A percentile compares a stretch with the other conserved stretches of the same genome.
Evolutionary conservation across 2,888 invertebrate genomes (phyloP).

Genomic region (Pachymerium ferrugineum): DNA sequence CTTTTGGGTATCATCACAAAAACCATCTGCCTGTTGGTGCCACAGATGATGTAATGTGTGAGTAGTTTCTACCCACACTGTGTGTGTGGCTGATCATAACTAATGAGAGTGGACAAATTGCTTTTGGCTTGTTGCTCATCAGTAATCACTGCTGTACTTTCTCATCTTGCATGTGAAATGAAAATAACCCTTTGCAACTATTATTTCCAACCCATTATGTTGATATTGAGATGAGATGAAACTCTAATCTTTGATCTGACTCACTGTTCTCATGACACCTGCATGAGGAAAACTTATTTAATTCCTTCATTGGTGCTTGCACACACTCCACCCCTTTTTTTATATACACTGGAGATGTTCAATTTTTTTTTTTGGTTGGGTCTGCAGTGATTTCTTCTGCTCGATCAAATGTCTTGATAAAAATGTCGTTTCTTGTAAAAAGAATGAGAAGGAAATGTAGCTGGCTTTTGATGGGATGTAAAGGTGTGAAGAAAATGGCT

Average conservation of each 20-base stretch:
- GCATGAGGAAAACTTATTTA: background rate
- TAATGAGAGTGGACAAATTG: slow-evolving; percentile 13
- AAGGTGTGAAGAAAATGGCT: background rate
- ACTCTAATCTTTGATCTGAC: slow-evolving; percentile 4
- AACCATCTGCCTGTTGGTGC: background rate
- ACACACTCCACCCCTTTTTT: background rate
- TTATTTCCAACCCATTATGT: slow-evolving; percentile 8
- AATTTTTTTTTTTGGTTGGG: background rate
- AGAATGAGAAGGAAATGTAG: background rate
- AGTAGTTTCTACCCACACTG: slow-evolving; percentile 2
- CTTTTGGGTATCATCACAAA: background rate
- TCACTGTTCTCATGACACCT: slow-evolving; percentile 13
- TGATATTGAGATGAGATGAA: background rate
- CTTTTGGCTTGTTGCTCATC: slow-evolving; percentile 5
- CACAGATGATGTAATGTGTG: slow-evolving; percentile 9
- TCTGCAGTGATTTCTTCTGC: too few relatives aligned
- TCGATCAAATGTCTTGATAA: background rate
- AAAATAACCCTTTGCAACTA: slow-evolving; percentile 9
- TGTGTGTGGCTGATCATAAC: background rate
- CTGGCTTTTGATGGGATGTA: background rate
- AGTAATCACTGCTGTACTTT: slow-evolving; percentile 4
- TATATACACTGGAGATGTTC: background rate
- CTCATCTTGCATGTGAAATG: slow-evolving; percentile 8
- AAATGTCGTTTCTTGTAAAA: background rate
- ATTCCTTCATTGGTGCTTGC: background rate